These are phyloP conservation scores for Turritopsis rubra DNA, from an alignment of 30 jellyfish, hydroid and myxozoan genomes.

Conservation along the genomic window DNA sequence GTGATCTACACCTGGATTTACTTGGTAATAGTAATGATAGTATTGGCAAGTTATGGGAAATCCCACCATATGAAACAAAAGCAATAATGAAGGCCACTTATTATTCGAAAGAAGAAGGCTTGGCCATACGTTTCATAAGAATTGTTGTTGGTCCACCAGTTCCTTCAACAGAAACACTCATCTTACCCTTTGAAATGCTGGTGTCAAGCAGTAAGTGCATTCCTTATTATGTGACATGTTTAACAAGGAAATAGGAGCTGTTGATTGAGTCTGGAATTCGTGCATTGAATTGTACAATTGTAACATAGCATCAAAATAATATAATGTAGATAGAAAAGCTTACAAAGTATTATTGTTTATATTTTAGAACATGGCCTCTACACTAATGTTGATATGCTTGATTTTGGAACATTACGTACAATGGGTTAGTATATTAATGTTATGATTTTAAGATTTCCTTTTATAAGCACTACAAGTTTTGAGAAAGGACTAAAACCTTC, in stretches of 20 bases:
- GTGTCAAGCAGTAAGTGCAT: constrained; percentile 61
- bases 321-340: too few relatives aligned
- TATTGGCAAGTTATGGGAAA: constrained; percentile 50
- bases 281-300: not conserved
- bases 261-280: not conserved
- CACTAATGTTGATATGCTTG: constrained; percentile 80
- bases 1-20: constrained; percentile 79
- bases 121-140: constrained; percentile 78
- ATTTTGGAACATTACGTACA: constrained; percentile 89
- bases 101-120: constrained; percentile 62
- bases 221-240: not conserved
- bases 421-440: constrained; percentile 65
- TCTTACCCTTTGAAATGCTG: constrained; percentile 71
- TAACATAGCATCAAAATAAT: not conserved
- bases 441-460: not conserved
- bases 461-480: not conserved
- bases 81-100: constrained; percentile 83
- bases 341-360: not conserved
- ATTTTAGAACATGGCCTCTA: constrained; percentile 63
- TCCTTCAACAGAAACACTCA: constrained; percentile 48
- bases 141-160: constrained; percentile 61
- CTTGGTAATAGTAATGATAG: constrained; percentile 37
- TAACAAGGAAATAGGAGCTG: not conserved
- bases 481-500: not conserved
- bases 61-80: constrained; percentile 90